Percentiles rank a stretch among this genome's conserved stretches.
phyloP scores from a whole-genome alignment of 2,797 vertebrate species.

The Rousettus madagascariensis region DNA sequence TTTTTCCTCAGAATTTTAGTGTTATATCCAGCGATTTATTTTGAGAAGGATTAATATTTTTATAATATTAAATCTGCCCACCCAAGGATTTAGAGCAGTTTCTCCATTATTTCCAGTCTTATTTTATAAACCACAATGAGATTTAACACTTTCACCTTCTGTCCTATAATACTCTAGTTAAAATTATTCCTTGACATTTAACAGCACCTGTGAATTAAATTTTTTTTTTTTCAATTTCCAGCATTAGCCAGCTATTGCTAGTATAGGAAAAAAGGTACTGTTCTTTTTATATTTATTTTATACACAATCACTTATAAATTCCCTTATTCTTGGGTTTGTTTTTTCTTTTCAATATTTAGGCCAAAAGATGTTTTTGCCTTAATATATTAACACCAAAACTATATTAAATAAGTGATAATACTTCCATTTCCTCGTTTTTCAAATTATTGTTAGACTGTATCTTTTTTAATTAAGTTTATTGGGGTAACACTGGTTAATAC shows the following conservation, averaged over 20 bases:
- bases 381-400: constrained; percentile 19
- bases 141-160: constrained; percentile 11
- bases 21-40: neutral
- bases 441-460: neutral
- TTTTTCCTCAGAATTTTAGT: constrained; percentile 1
- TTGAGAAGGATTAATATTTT: neutral
- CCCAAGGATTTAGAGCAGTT: neutral
- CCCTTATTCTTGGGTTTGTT: neutral
- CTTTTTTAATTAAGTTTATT: neutral
- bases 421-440: constrained; percentile 8
- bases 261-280: neutral
- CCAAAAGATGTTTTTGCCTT: neutral
- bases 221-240: neutral
- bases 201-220: neutral
- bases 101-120: constrained; percentile 14
- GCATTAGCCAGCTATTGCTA: neutral
- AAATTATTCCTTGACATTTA: neutral
- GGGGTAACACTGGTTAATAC: no score
- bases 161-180: constrained; percentile 10
- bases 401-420: constrained; percentile 2
- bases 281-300: constrained; percentile 1
- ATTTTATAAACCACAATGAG: neutral
- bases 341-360: constrained; percentile 50
- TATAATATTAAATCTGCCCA: neutral
- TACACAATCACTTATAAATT: neutral